These are phyloP conservation scores for Argyresthia goedartella DNA, from an alignment of 2,888 invertebrate species.

Conservation along the genomic window DNA sequence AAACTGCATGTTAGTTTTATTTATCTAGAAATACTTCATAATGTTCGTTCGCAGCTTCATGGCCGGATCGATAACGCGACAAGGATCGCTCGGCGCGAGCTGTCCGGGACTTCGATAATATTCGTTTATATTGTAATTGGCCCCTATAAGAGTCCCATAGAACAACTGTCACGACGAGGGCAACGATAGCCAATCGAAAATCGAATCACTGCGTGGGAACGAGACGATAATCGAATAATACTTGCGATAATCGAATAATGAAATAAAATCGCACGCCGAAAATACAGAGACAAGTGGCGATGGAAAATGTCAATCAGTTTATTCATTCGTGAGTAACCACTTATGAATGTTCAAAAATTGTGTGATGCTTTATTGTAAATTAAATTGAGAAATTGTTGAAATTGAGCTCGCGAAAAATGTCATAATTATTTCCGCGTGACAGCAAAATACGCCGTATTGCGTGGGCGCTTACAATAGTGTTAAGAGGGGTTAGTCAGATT, in stretches of 20 bases:
- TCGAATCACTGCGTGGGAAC: slow-evolving; percentile 3
- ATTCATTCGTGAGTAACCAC: slow-evolving; percentile 48
- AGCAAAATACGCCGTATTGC: too few relatives aligned
- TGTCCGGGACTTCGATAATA: slow-evolving; percentile 7
- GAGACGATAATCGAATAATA: too few relatives aligned
- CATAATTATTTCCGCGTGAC: too few relatives aligned
- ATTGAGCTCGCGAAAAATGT: too few relatives aligned
- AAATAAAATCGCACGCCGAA: too few relatives aligned
- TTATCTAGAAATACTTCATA: too few relatives aligned
- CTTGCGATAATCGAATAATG: neutral
- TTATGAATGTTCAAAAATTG: slow-evolving; percentile 33
- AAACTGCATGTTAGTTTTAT: too few relatives aligned
- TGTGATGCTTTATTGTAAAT: neutral
- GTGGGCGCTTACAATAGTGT: too few relatives aligned
- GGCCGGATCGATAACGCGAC: slow-evolving; percentile 9
- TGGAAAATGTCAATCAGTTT: slow-evolving; percentile 47
- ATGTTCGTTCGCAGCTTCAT: too few relatives aligned
- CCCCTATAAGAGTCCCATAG: slow-evolving; percentile 4
- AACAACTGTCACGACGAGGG: slow-evolving; percentile 14
- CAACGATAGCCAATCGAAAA: slow-evolving; percentile 1
- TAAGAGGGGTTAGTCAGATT: too few relatives aligned
- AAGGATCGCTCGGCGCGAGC: slow-evolving; percentile 6
- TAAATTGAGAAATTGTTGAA: too few relatives aligned
- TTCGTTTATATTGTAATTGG: slow-evolving; percentile 13
- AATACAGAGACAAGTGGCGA: slow-evolving; percentile 18